Evolutionary conservation across 2,888 invertebrate genomes (phyloP), one percentile per base, ranked within the genome.

Genomic region (Hirtodrosophila alboralis): DNA sequence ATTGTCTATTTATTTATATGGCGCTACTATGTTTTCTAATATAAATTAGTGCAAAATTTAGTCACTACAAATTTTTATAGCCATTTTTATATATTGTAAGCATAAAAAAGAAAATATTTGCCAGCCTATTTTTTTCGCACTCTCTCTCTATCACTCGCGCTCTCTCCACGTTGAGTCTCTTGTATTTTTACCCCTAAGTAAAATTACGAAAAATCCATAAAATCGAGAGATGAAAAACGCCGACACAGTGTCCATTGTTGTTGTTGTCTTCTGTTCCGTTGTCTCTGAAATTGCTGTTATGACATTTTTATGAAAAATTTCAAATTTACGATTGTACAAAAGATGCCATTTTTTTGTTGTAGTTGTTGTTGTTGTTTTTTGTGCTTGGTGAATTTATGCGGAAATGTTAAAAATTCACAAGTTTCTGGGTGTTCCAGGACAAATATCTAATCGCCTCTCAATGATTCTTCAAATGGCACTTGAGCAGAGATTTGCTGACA

Each of bases 281-380:
- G 78, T 78, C 73, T 48, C 60, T 74, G 74, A 59, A 75, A 88
- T 81, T 78, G 75, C 74, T 87, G 80, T 87, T 88, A 81, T 87
- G 87, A 88, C 87, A 84, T 79, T 85, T 88, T 87, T 86, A 87
- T 86, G 83, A 78, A 86, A 78, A 75, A 77, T 77, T 86, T 75
- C 5, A 76, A 84, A 88, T 88, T 88, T 87, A 87, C 73, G 87
- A 80, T 79, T 76, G 67, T 65, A 65, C 78, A 75, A 69, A 67
- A 71, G 57, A 71, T 60, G 54, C 56, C 70, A 70, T 73, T 63
- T 65, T 44, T 65, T 51, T n/a, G n/a, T n/a, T n/a, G n/a, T n/a
- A n/a, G 40, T 51, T 51, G 54, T 21, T 27, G 6, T 23, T 43
- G 43, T 58, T 47, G 38, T 16, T 44, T 49, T 12, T 10, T 30